Evolutionary conservation across 1,140 invertebrate genomes (phyloP), one percentile per base, ranked within the genome.

Genomic region (Drosophila burlai): DNA sequence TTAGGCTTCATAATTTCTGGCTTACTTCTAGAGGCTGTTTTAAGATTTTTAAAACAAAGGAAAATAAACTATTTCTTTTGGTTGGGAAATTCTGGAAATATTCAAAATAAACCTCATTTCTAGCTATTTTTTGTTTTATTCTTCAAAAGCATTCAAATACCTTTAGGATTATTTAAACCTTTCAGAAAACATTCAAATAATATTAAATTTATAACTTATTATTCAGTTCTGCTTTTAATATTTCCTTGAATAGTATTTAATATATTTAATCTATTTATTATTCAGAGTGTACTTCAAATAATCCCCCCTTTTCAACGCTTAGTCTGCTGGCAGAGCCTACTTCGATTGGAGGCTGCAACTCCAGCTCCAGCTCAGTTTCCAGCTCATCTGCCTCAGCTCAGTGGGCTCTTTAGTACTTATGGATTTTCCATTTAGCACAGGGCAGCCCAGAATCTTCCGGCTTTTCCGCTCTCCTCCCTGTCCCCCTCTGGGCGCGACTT

Each of bases 351-450:
- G 26, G 63, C 54, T 13, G 42, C 62, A 43, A 26, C 57, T 66
- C 34, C 31, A 36, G 26, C 45, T 63, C 21, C 29, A 1, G 29
- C 49, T 63, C 43, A 26, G 26, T 54, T 63, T 63, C 47, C 47
- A 47, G 38, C 65, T 67, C 65, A 67, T 67, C 65, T 65, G 65
- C 31, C 43, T 10, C 59, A 67, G 64, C 60, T 64, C 65, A 47
- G 60, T 49, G 65, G 63, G 61, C 63, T 67, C 67, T 66, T 65
- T 67, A 11, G 24, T 66, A 40, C 47, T 71, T 71, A 47, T 71
- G 49, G 67, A 71, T 71, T 71, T 68, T 71, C 63, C 63, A 71
- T 71, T 71, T 69, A 69, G 62, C 62, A 47, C 46, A 63, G 59
- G 50, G 8, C 29, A 57, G 36, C 15, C 31, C 8, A 55, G 64